Percentiles rank a stretch among this genome's conserved stretches.
phyloP scores from a whole-genome alignment of 2,888 invertebrate species.

The Cephus rjabovi region DNA sequence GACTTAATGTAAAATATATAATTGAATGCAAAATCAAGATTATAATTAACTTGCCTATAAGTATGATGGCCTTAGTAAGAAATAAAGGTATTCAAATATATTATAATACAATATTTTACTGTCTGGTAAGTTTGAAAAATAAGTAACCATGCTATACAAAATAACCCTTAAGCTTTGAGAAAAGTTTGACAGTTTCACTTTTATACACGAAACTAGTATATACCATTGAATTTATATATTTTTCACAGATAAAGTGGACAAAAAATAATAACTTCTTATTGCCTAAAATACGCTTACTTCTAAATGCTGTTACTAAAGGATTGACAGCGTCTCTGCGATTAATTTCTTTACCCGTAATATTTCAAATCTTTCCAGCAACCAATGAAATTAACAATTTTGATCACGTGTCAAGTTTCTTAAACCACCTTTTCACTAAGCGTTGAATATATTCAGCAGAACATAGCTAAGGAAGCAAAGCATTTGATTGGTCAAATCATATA shows the following conservation, averaged over 20 bases:
- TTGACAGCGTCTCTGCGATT: neutral
- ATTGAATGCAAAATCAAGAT: neutral
- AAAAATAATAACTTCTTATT: neutral
- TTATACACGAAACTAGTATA: neutral
- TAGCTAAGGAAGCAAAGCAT: neutral
- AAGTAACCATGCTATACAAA: neutral
- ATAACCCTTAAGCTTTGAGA: neutral
- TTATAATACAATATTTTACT: neutral
- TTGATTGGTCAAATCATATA: neutral
- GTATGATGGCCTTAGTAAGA: neutral
- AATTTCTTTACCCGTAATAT: conserved; percentile 4
- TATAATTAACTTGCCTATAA: neutral
- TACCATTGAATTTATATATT: neutral
- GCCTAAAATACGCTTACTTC: neutral
- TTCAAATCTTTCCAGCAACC: neutral
- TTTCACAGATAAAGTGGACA: neutral
- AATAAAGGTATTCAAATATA: neutral
- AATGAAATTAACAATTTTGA: neutral
- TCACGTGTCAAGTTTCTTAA: neutral
- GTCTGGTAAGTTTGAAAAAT: neutral
- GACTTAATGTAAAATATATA: neutral
- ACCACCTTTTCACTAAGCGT: neutral
- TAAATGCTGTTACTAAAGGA: neutral
- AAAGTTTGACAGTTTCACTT: neutral
- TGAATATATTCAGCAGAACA: neutral